Percentiles rank a stretch among this genome's conserved stretches.
Conservation (phyloP, 1,140 invertebrate species). For the Bombus consobrinus region DNA sequence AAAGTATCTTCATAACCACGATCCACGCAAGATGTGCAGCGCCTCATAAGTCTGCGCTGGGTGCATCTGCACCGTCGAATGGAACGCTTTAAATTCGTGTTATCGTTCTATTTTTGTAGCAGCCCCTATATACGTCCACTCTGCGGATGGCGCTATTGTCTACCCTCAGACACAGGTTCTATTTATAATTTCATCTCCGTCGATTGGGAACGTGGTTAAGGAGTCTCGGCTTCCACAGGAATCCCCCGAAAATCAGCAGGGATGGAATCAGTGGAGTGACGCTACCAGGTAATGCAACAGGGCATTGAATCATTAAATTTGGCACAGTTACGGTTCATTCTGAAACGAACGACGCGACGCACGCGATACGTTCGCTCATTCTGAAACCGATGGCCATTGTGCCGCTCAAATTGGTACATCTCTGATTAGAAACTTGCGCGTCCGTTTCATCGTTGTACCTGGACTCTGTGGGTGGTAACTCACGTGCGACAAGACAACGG, state of each 20-base stretch:
- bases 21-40: neutral
- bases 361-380: slow-evolving; percentile 65
- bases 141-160: slow-evolving; percentile 23
- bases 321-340: slow-evolving; percentile 65
- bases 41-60: no score
- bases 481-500: slow-evolving; percentile 21
- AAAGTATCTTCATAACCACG: neutral
- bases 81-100: slow-evolving; percentile 25
- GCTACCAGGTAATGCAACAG: neutral
- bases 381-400: slow-evolving; percentile 71
- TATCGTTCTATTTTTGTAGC: slow-evolving; percentile 40
- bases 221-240: neutral
- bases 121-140: neutral
- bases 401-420: slow-evolving; percentile 75
- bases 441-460: slow-evolving; percentile 65
- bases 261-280: neutral
- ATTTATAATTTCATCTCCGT: slow-evolving; percentile 46
- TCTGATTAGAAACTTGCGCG: slow-evolving; percentile 75
- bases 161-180: slow-evolving; percentile 32
- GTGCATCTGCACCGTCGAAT: slow-evolving; percentile 2
- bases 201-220: slow-evolving; percentile 35
- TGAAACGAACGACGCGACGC: slow-evolving; percentile 35
- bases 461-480: slow-evolving; percentile 42
- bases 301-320: slow-evolving; percentile 67
- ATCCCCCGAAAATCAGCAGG: neutral